Base-by-base conservation (phyloP, 2,797 vertebrate genomes). In the Melanotaenia trifasciata region DNA sequence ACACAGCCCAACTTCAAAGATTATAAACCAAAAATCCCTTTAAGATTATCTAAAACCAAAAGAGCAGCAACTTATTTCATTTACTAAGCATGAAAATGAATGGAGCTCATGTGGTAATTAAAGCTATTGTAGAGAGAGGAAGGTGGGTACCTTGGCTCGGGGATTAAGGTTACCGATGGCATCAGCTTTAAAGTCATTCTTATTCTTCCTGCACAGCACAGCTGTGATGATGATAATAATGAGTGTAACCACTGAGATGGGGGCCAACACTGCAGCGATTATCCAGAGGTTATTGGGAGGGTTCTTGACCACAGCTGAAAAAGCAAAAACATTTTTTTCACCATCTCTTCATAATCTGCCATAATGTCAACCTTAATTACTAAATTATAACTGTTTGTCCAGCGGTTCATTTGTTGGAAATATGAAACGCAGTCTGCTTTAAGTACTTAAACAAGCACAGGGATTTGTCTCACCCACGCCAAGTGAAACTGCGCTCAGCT, bases 281-380 rank as follows among this genome's bases (percentile, higher is more conserved):
- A 99, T 98, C 98, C 98, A 99, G 68, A 99, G 94, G 92, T 99
- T 99, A 92, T 98, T 99, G 13, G 97, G 96, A 1, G 98, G 98
- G 72, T 96, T 98, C 93, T 99, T 99, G 80, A 99, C 95, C 86
- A 99, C 97, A 22, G 98, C 98, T 99, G 88, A 35, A 84, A 84
- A 75, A 82, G 76, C 16, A 24, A 14, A 58, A 62, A 58, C 4
- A 69, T 4, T n/a, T 65, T 63, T 74, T 68, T 11, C 26, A 72
- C n/a, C 51, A 43, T 60, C 43, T 50, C 38, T 45, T 68, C n/a
- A 69, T 71, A 43, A 54, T 47, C 69, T 43, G 18, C 10, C 64
- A 67, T 32, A 36, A n/a, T 64, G 10, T 50, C 8, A 32, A 76
- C 22, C 61, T 45, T 53, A n/a, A 60, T 75, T 54, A 28, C 35